These are phyloP conservation scores for Ecliptopera silaceata DNA, from an alignment of 2,888 invertebrate genomes.

Conservation along the genomic window DNA sequence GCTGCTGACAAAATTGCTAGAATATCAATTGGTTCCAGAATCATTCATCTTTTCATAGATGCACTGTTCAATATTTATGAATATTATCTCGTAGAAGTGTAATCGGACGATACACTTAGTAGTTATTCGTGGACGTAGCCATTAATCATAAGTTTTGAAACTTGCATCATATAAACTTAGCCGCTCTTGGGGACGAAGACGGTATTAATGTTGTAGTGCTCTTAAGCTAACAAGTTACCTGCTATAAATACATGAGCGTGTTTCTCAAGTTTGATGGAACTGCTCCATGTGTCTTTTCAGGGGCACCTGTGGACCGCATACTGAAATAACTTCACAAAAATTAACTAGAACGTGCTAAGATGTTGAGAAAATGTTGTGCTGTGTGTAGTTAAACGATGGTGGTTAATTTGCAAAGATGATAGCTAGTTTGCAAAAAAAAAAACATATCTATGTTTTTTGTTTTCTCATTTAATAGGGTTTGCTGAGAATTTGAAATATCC, in stretches of 20 bases:
- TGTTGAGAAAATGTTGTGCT: no score
- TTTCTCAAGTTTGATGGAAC: constrained; percentile 25
- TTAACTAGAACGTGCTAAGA: no score
- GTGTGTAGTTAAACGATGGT: no score
- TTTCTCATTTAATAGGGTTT: no score
- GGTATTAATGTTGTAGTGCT: constrained; percentile 30
- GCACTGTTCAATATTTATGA: not conserved
- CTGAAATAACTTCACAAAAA: no score
- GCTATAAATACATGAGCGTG: constrained; percentile 28
- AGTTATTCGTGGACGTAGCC: constrained; percentile 14
- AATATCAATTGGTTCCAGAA: no score
- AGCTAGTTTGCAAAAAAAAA: no score
- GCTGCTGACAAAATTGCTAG: no score
- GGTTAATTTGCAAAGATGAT: no score
- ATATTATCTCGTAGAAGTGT: not conserved
- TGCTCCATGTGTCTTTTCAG: constrained; percentile 21
- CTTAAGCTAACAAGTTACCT: constrained; percentile 30
- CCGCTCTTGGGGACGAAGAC: constrained; percentile 28
- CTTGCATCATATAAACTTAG: constrained; percentile 33
- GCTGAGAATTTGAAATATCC: no score
- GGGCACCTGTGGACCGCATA: not conserved
- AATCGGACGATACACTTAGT: constrained; percentile 2
- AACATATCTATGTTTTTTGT: no score
- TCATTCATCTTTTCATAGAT: no score
- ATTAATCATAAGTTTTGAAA: constrained; percentile 30